These are phyloP conservation scores for Semibalanus balanoides DNA, from an alignment of 1,140 invertebrate species.

Conservation along the genomic window DNA sequence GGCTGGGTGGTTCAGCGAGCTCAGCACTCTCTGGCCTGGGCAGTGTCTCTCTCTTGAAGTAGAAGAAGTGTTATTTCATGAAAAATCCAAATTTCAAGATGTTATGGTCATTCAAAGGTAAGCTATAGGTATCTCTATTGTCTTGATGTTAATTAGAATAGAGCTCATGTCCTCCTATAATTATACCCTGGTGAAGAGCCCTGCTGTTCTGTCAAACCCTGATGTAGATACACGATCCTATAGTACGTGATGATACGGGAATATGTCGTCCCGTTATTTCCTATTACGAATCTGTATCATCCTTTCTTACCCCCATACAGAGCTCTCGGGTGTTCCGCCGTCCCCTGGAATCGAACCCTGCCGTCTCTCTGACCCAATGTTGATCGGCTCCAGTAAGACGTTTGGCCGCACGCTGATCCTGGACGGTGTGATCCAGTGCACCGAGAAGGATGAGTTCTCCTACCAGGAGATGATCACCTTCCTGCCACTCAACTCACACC, in stretches of 20 bases:
- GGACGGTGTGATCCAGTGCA: constrained; percentile 94
- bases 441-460: constrained; percentile 88
- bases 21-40: constrained; percentile 79
- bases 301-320: too few species aligned
- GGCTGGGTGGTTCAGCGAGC: constrained; percentile 80
- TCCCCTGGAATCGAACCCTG: too few species aligned
- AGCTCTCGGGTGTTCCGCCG: too few species aligned
- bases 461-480: constrained; percentile 99
- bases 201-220: too few species aligned
- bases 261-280: neutral
- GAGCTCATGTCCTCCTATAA: constrained; percentile 16
- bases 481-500: constrained; percentile 79
- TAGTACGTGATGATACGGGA: constrained; percentile 13
- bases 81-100: constrained; percentile 78
- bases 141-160: constrained; percentile 9
- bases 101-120: constrained; percentile 80
- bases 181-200: constrained; percentile 6
- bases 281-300: neutral
- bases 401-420: constrained; percentile 80
- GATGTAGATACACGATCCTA: constrained; percentile 7
- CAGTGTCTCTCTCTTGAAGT: constrained; percentile 79
- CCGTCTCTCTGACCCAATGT: too few species aligned
- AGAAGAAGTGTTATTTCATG: constrained; percentile 60
- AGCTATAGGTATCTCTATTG: constrained; percentile 26
- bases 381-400: constrained; percentile 45